These are phyloP conservation scores for Listrodromus nycthemerus DNA, from an alignment of 2,888 invertebrate genomes.

Conservation along the genomic window DNA sequence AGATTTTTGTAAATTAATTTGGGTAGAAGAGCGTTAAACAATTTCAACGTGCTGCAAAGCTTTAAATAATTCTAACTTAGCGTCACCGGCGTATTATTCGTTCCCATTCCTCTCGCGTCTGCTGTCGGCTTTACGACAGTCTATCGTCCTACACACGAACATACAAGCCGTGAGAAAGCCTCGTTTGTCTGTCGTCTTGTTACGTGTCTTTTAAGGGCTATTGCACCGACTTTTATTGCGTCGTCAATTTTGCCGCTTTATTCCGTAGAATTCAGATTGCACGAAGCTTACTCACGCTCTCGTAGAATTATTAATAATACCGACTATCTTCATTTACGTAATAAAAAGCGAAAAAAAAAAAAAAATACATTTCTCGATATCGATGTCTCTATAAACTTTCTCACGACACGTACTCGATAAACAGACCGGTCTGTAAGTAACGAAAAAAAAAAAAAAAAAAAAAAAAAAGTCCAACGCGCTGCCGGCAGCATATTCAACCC, in stretches of 20 bases:
- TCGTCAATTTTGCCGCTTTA: constrained; percentile 1
- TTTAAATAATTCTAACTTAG: constrained; percentile 14
- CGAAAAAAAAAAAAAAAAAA: too few relatives aligned
- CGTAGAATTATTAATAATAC: background rate
- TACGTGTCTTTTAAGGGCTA: constrained; percentile 28
- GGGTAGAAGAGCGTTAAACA: background rate
- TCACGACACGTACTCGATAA: constrained; percentile 35
- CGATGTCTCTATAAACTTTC: constrained; percentile 43
- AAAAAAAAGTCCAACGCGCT: too few relatives aligned
- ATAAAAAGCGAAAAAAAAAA: background rate
- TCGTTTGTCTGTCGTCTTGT: background rate
- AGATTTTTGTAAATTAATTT: constrained; percentile 1
- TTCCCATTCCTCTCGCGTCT: constrained; percentile 8
- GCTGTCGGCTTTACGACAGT: background rate
- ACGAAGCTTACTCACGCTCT: background rate
- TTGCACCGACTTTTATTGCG: constrained; percentile 42
- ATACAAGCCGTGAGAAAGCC: constrained; percentile 18
- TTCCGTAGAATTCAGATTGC: constrained; percentile 10
- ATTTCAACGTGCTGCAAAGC: background rate
- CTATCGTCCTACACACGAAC: constrained; percentile 19
- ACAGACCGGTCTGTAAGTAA: constrained; percentile 55
- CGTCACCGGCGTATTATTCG: background rate
- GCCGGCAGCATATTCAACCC: constrained; percentile 17
- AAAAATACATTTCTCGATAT: background rate
- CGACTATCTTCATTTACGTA: background rate